Evolutionary conservation across 2,797 vertebrate genomes (phyloP).

Genomic region (Anguilla megastoma): DNA sequence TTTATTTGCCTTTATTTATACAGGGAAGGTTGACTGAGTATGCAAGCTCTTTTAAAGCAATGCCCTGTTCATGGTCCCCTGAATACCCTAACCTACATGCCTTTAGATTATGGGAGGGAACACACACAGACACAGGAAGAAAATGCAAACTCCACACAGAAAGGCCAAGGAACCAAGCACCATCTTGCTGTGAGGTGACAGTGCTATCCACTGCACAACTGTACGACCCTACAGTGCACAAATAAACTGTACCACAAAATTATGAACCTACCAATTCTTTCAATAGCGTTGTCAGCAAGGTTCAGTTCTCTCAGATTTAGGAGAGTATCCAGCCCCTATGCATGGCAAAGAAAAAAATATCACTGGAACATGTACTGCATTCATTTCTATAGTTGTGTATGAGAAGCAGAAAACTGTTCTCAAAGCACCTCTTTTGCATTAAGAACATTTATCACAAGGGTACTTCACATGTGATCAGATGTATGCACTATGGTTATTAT

Average conservation of each 20-base stretch:
- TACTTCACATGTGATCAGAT: too few species aligned
- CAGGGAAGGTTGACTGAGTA: too few species aligned
- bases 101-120: too few species aligned
- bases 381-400: neutral
- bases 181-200: too few species aligned
- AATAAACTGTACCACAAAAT: neutral
- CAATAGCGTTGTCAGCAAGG: conserved; percentile 79
- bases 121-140: too few species aligned
- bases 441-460: neutral
- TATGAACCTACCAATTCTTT: conserved; percentile 74
- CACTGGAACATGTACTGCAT: neutral
- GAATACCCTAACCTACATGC: too few species aligned
- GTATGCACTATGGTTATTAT: neutral
- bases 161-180: too few species aligned
- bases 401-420: neutral
- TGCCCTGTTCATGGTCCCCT: too few species aligned
- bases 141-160: too few species aligned
- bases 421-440: neutral
- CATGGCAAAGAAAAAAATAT: conserved; percentile 32
- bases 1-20: too few species aligned
- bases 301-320: conserved; percentile 81
- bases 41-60: too few species aligned
- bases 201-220: too few species aligned
- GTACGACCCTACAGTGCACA: neutral
- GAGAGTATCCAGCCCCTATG: conserved; percentile 73